Percentiles rank a stretch among this genome's conserved stretches.
These are phyloP conservation scores for Cryptoblepharus egeriae DNA, from an alignment of 2,797 vertebrate species.

Conservation along the genomic window DNA sequence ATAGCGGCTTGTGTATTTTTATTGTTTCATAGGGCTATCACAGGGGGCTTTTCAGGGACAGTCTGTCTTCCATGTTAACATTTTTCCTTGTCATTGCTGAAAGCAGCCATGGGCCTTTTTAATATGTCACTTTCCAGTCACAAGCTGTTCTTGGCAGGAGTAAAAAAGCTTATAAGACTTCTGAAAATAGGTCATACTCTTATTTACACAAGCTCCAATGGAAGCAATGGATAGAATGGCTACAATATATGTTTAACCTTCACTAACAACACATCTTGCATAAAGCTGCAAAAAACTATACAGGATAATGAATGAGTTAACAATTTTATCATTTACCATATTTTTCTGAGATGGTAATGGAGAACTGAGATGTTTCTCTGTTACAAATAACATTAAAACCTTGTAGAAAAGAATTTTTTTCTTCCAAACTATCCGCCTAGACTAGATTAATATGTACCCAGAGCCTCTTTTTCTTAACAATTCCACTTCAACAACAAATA, in stretches of 20 bases:
- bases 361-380: constrained; percentile 2
- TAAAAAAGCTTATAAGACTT: background rate
- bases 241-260: constrained; percentile 58
- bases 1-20: background rate
- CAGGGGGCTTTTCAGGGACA: background rate
- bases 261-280: constrained; percentile 47
- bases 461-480: background rate
- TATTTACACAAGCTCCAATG: constrained; percentile 44
- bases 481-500: background rate
- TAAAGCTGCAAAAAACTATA: background rate
- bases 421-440: background rate
- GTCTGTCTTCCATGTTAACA: background rate
- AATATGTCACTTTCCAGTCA: constrained; percentile 4
- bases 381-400: constrained; percentile 20
- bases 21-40: background rate
- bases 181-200: constrained; percentile 25
- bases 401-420: constrained; percentile 37
- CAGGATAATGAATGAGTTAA: background rate
- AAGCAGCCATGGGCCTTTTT: constrained; percentile 5
- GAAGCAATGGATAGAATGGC: constrained; percentile 26
- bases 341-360: constrained; percentile 42
- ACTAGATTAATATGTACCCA: background rate
- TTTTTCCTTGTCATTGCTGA: constrained; percentile 9
- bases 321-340: constrained; percentile 44
- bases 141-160: background rate